Conservation (phyloP, 2,113 vertebrate genomes). For the Nyctibius bracteatus region DNA sequence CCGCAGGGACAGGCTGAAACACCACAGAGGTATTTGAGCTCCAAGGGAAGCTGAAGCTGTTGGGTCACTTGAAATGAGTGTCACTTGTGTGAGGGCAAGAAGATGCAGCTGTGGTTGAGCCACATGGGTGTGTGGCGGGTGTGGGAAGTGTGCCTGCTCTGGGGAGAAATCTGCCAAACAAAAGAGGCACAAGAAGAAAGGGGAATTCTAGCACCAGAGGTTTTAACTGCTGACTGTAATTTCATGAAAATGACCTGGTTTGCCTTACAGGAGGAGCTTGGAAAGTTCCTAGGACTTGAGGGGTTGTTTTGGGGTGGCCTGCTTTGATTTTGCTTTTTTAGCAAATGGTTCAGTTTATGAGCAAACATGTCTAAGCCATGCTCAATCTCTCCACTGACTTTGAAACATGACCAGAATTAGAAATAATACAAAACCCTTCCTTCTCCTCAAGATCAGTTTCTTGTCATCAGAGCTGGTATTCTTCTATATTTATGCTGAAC, state of each 20-base stretch:
- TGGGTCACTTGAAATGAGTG: neutral
- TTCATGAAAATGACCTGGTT: neutral
- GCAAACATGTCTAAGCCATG: neutral
- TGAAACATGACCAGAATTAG: neutral
- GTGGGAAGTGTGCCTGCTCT: neutral
- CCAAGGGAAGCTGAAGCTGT: neutral
- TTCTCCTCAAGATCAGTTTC: neutral
- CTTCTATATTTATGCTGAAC: neutral
- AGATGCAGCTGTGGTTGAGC: neutral
- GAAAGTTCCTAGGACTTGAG: neutral
- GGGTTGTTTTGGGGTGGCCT: neutral
- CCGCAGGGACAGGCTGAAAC: constrained; percentile 78
- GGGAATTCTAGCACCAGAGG: neutral
- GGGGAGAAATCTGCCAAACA: constrained; percentile 16
- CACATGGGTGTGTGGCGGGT: neutral
- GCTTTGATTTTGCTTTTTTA: neutral
- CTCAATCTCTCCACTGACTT: neutral
- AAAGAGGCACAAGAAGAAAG: constrained; percentile 49
- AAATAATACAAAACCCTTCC: neutral
- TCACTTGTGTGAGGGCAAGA: neutral
- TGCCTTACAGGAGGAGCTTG: neutral
- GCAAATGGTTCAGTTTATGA: neutral
- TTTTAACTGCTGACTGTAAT: neutral
- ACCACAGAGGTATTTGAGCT: constrained; percentile 67
- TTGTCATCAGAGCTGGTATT: neutral